A percentile compares a stretch with the other conserved stretches of the same genome.
Conservation (phyloP, 2,113 vertebrate genomes). For the Danio rerio region GRCz12tu NC_133182.1:77957501-77958000, state of each 20-base stretch:
- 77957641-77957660: neutral
- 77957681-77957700: neutral
- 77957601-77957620: neutral
- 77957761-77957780: neutral
- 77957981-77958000: slow-evolving; percentile 41
- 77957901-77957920: slow-evolving; percentile 6
- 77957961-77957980: slow-evolving; percentile 49
- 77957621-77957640: neutral
- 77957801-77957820: neutral
- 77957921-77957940: neutral
- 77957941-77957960: neutral
- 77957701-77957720: slow-evolving; percentile 5
- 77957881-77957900: neutral
- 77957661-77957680: neutral
- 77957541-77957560: neutral
- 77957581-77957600: neutral
- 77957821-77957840: neutral
- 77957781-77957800: neutral
- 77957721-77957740: neutral
- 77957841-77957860: slow-evolving; percentile 3
- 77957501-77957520: neutral
- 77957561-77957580: neutral
- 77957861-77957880: slow-evolving; percentile 7
- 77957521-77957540: neutral
- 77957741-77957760: neutral